Base-by-base conservation (phyloP, 2,113 vertebrate genomes). In the Cygnus atratus region DNA sequence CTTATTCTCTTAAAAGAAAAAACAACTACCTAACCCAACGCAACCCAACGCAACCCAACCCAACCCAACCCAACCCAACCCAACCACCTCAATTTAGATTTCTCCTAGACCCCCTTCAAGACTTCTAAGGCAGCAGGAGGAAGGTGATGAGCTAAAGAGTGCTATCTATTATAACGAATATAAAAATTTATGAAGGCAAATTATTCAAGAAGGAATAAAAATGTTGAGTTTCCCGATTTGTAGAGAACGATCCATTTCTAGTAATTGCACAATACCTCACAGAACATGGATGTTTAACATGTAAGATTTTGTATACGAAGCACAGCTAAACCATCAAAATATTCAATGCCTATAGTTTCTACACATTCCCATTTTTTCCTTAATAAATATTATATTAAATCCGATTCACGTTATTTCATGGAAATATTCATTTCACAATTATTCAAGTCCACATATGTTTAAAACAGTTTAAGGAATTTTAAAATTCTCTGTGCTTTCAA, bases 71-170 rank as follows among this genome's bases (percentile, higher is more conserved):
- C 19, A 46, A 46, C 20, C 20, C 46, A 48, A 48, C 22, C 22
- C 48, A 41, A 33, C 1, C 0, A 2, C 25, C 31, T 63, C 52
- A 24, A 5, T 31, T 7, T n/a, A 35, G 5, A 26, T 66, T 71
- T 24, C 46, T 88, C 4, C 37, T 50, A 66, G 55, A 66, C 8
- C 10, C n/a, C 5, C 35, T 67, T 71, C 10, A 55, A 67, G 59
- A 26, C 29, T 57, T 76, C 13, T 48, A 37, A 48, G 66, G 29
- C 46, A 78, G 52, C 62, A 85, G 33, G 25, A 79, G 21, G 29
- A 25, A 68, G 10, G 13, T 31, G 43, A 41, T 57, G 70, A 75
- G 13, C 19, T 63, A 35, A 48, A 33, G 2, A n/a, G 17, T 54
- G 6, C 29, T 65, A 46, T 19, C 44, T 39, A 3, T 37, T 66